Base-by-base conservation (phyloP, 2,113 vertebrate genomes). In the Rhabdomys dilectus region DNA sequence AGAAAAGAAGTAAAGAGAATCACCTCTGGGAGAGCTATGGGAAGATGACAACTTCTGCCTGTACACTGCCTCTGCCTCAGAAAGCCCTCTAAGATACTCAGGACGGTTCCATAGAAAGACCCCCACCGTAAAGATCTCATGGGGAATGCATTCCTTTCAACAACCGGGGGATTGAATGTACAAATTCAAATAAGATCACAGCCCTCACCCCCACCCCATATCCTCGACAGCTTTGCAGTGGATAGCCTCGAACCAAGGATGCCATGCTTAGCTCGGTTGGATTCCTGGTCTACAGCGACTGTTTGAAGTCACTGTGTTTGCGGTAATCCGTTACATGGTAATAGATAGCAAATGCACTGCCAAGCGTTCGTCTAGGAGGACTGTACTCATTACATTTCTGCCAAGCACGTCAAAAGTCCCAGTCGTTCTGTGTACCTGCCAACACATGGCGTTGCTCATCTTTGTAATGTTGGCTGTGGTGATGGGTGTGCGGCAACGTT, bases 291-390 rank as follows among this genome's bases (percentile, higher is more conserved):
- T 21, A 24, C 45, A 70, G 86, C 48, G 80, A 48, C 42, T n/a
- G 7, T 86, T 75, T 66, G 60, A 77, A 94, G 88, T 75, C 36
- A 39, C 36, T 15, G 51, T 45, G 22, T 96, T 76, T 51, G 51
- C 53, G 51, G 73, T 89, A 68, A 90, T 89, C 91, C 73, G 89
- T 90, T 91, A 82, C 22, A 39, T 21, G 31, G 89, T 76, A 92
- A 66, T 91, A 73, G 78, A 72, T 39, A 89, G 73, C 72, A 21
- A 70, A 92, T 58, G 72, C 3, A 82, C 31, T 22, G 62, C 76
- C 62, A 82, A 84, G 39, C 88, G 68, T 62, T 62, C 85, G 77
- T 93, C 89, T 82, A 22, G 39, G 56, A 60, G 53, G 91, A 66
- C 15, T 66, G 22, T n/a, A 45, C 45, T 81, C 68, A 70, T 62